Base-by-base conservation (phyloP, 1,140 invertebrate genomes). In the Neodiprion virginianus region DNA sequence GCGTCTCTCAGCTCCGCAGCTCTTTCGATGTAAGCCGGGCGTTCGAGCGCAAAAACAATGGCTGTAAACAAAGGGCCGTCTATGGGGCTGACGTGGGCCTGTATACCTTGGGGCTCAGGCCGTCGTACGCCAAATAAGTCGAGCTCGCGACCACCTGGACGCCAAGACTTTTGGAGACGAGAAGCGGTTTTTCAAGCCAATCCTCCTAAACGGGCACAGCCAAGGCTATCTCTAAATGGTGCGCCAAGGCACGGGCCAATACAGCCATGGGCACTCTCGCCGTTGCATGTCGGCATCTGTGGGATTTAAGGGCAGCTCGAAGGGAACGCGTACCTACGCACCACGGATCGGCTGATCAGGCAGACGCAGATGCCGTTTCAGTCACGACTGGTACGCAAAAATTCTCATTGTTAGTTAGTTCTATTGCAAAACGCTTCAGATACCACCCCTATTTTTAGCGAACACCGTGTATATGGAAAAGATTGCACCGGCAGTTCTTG, bases 161-260 rank as follows among this genome's bases (percentile, higher is more conserved):
- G 53, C 53, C 53, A 61, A 61, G 53, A 61, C 53, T 61, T 61
- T 61, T 61, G 53, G 53, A 61, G 53, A 61, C 53, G 53, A 61
- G 53, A 61, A 61, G 53, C 53, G 53, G 53, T 61, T 61, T 61
- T 61, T 61, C 53, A 61, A 61, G 28, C 53, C 53, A 61, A 61
- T 61, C 53, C 53, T 17, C 53, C 53, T 61, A 61, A 61, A 61
- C 53, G 53, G 53, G 53, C 11, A 61, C 11, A 61, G n/a, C 53
- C 53, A 61, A 61, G 53, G 53, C 53, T 61, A 61, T 61, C 53
- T 61, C 53, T 61, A 61, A 61, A 61, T 61, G 53, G 53, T 17
- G 53, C 5, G 53, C 53, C 53, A 61, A 61, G 53, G 53, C 53
- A 61, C 53, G 53, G 53, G 53, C 53, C 53, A 61, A 61, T 40